Evolutionary conservation across 2,797 vertebrate species (phyloP), one percentile per base, ranked within the genome.

Genomic region (Podarcis lilfordi): DNA sequence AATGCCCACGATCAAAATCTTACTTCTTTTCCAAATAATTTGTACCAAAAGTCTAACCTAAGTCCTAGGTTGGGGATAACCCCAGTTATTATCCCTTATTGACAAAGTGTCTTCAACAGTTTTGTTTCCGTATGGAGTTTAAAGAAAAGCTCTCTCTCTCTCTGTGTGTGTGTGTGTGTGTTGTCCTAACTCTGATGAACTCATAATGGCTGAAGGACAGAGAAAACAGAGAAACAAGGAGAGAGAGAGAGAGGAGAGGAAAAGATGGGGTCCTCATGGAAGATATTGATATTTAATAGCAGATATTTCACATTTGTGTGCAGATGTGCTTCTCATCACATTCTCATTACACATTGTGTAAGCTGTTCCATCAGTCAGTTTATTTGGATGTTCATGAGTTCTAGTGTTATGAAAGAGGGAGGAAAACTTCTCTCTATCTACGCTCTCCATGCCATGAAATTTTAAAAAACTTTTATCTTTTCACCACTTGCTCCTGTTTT

Each of bases 1-100:
- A 93, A 94, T 64, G 66, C 86, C 87, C 89, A 71, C 86, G 91
- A 95, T 93, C 91, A 92, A 95, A 95, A 94, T 89, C 90, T 92
- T 87, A 88, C 64, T 85, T n/a, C 35, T 91, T 94, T 85, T 91
- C 80, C 89, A 95, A 91, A 29, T 17, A 7, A 66, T 91, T 61
- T 86, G 27, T 80, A 45, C 71, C 77, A 80, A 83, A 55, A 94
- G 92, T 89, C 82, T 85, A 91, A 92, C 94, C 66, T 89, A 94
- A 89, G 76, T 72, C 72, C 43, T 74, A 90, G 88, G 85, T 75
- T 82, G 85, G 85, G 77, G 17, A 32, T 50, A 7, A 89, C 72
- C 86, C 35, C 64, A 10, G 85, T 92, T 13, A 8, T 88, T 82
- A 91, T 25, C 0, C 88, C 91, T 92, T 94, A 45, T 86, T 69